Conservation (phyloP, 1,140 invertebrate genomes). For the Caenorhabditis remanei region DNA sequence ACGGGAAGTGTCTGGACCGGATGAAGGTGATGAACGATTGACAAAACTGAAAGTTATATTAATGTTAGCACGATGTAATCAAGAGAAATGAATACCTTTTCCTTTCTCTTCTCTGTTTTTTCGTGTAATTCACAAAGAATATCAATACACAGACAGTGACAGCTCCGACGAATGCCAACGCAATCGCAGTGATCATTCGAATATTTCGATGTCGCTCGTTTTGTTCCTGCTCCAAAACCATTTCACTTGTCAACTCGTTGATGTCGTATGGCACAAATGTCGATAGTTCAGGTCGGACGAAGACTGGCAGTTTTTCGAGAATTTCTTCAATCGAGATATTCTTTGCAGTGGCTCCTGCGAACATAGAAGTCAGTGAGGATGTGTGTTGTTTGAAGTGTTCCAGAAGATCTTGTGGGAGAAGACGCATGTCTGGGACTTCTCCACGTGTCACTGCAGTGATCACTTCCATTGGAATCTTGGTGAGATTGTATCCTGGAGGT, state of each 20-base stretch:
- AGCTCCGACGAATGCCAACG: conserved; percentile 70
- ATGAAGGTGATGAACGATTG: conserved; percentile 29
- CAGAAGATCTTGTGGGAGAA: conserved; percentile 73
- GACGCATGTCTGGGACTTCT: conserved; percentile 73
- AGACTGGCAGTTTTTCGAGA: conserved; percentile 73
- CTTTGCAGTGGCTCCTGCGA: conserved; percentile 21
- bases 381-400: conserved; percentile 68
- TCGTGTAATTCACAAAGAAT: conserved; percentile 63
- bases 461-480: conserved; percentile 72
- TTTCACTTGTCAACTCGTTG: conserved; percentile 72
- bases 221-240: conserved; percentile 67
- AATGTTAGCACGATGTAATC: neutral
- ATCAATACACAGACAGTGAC: conserved; percentile 69
- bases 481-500: conserved; percentile 74
- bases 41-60: conserved; percentile 1
- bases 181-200: conserved; percentile 72
- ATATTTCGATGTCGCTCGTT: conserved; percentile 47
- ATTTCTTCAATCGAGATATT: conserved; percentile 74
- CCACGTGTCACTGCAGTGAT: conserved; percentile 69
- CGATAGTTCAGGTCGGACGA: conserved; percentile 69
- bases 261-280: conserved; percentile 77
- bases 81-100: neutral
- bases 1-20: neutral
- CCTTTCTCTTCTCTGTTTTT: conserved; percentile 51
- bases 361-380: conserved; percentile 11